Base-by-base conservation (phyloP, 1,140 invertebrate species). In the Drosophila erecta region DNA sequence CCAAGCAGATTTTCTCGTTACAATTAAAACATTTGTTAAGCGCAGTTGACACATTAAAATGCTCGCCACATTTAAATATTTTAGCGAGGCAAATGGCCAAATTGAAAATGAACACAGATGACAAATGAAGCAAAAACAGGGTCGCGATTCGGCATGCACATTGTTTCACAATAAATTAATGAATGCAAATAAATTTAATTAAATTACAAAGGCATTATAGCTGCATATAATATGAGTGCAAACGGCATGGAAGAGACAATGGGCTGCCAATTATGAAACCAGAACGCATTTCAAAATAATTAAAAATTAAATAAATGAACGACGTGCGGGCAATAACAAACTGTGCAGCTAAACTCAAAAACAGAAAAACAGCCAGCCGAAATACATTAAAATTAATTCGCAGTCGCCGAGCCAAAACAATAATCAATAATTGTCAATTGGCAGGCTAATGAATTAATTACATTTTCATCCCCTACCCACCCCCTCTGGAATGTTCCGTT, bases 391-490 rank as follows among this genome's bases (percentile, higher is more conserved):
- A 76, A 76, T 76, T 58, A 76, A 72, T 73, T 79, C 53, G 50
- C 50, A 41, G 55, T 43, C 35, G 58, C 72, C 76, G 71, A 57
- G 71, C 70, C 84, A 44, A 79, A 79, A 79, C 75, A 79, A 74
- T 89, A 89, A 89, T 89, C 80, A 89, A 89, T 89, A 89, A 89
- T 84, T 89, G 84, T 90, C 85, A 89, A 87, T 74, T 73, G 79
- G 66, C 77, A 49, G 78, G 74, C 85, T 81, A 89, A 90, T 85
- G 73, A 90, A 89, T 90, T 90, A 89, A 85, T 85, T 90, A 90
- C 70, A 81, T 85, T 70, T 74, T 33, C 33, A 58, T 41, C 37
- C 33, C 35, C 20, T 7, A 10, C 3, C 37, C 30, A 8, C 20
- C 11, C 24, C 41, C 44, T 15, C 41, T n/a, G 6, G 27, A 30